A percentile compares a stretch with the other conserved stretches of the same genome.
These are phyloP conservation scores for Neoaliturus tenellus DNA, from an alignment of 2,888 invertebrate genomes.

Conservation along the genomic window DNA sequence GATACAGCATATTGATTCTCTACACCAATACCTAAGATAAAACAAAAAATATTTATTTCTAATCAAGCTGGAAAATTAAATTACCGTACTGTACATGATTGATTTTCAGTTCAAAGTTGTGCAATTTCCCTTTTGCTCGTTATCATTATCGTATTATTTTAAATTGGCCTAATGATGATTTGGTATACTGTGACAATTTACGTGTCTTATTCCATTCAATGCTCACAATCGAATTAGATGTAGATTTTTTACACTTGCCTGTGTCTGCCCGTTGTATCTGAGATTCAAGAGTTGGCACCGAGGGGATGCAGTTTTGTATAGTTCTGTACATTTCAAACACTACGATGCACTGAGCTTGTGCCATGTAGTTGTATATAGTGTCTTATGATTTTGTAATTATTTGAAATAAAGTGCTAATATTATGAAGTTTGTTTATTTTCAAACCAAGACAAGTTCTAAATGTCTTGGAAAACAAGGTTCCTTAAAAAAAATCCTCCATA, in stretches of 20 bases:
- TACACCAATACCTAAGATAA: no score
- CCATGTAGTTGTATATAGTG: constrained; percentile 50
- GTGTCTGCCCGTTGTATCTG: not conserved
- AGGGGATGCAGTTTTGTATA: constrained; percentile 9
- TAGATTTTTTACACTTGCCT: not conserved
- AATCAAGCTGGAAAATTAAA: no score
- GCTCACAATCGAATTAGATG: constrained; percentile 1
- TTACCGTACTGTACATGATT: no score
- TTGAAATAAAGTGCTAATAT: constrained; percentile 50
- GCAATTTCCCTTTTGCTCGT: no score
- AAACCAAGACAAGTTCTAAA: no score
- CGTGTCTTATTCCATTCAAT: constrained; percentile 1
- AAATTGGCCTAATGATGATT: not conserved
- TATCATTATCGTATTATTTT: no score
- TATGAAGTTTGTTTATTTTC: not conserved
- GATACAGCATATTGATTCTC: no score
- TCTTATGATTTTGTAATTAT: constrained; percentile 33
- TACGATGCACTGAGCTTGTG: constrained; percentile 30
- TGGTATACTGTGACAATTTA: not conserved
- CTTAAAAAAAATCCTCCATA: no score
- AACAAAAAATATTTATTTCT: no score
- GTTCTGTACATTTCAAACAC: constrained; percentile 31
- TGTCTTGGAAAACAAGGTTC: no score
- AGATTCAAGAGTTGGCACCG: not conserved
- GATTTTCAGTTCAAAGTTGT: no score